Evolutionary conservation across 37 sponge, comb jelly and placozoan genomes (phyloP).

Genomic region (Lycopodina hypogea): DNA sequence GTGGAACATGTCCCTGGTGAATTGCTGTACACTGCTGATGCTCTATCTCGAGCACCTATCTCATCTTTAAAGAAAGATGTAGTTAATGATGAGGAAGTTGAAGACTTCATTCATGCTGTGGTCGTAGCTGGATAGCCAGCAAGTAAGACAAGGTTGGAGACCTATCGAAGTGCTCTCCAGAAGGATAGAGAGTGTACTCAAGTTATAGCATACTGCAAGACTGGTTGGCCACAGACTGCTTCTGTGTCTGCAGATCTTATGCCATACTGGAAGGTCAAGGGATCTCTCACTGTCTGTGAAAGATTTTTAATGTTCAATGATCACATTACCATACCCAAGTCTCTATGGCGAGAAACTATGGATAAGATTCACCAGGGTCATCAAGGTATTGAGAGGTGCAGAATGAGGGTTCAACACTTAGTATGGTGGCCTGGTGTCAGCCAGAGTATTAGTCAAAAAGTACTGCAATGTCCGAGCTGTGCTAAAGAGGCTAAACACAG

Average conservation of each 20-base stretch:
- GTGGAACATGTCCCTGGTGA: conserved; percentile 42
- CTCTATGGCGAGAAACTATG: conserved; percentile 8
- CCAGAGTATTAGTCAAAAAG: conserved; percentile 1
- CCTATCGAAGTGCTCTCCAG: not conserved
- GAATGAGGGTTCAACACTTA: conserved; percentile 1
- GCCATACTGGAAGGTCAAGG: conserved; percentile 17
- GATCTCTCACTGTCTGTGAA: conserved; percentile 4
- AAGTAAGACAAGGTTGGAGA: not conserved
- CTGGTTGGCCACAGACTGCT: conserved; percentile 16
- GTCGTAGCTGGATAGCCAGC: not conserved
- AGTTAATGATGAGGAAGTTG: conserved; percentile 1
- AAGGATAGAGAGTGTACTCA: conserved; percentile 13
- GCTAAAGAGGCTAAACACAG: not conserved
- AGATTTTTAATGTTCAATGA: not conserved
- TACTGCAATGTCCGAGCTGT: conserved; percentile 12
- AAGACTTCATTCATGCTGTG: not conserved
- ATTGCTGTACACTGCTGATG: conserved; percentile 32
- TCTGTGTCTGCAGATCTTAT: not conserved
- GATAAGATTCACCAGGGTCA: conserved; percentile 47
- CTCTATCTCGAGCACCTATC: conserved; percentile 31
- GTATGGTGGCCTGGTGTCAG: conserved; percentile 58
- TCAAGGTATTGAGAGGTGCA: conserved; percentile 28
- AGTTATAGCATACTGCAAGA: conserved; percentile 14
- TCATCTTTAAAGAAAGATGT: not conserved
- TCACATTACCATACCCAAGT: conserved; percentile 29